phyloP scores from a whole-genome alignment of 53 echinoderm and acorn worm species.

The Antedon mediterranea region DNA sequence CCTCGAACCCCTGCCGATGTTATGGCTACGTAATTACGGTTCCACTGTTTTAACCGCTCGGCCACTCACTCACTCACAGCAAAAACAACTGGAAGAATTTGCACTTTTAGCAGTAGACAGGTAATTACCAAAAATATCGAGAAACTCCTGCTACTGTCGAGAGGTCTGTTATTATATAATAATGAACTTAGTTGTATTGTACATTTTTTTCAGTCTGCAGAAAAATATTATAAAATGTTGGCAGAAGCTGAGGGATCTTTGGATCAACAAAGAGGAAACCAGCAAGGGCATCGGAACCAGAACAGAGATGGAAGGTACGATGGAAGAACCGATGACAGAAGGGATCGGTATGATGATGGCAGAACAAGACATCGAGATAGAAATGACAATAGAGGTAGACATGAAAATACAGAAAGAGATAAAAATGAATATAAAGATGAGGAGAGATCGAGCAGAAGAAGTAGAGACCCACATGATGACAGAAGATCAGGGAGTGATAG shows the following conservation, averaged over 20 bases:
- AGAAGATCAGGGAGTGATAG: neutral
- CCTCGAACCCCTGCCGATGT: too few relatives aligned
- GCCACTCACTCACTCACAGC: too few relatives aligned
- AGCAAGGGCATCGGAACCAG: conserved; percentile 3
- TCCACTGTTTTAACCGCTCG: too few relatives aligned
- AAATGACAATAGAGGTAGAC: conserved; percentile 23
- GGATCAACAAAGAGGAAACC: neutral
- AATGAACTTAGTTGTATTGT: too few relatives aligned
- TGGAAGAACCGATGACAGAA: neutral
- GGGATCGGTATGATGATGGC: neutral
- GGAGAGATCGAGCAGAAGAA: conserved; percentile 16
- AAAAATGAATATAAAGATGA: conserved; percentile 23
- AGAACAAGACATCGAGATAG: neutral
- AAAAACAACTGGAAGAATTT: too few relatives aligned
- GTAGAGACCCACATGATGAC: conserved; percentile 7
- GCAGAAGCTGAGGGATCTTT: conserved; percentile 46
- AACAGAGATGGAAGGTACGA: conserved; percentile 14
- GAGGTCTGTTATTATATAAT: neutral
- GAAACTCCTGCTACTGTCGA: too few relatives aligned
- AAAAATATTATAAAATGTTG: conserved; percentile 54
- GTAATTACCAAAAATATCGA: too few relatives aligned
- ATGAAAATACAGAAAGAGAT: conserved; percentile 6
- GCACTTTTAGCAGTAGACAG: too few relatives aligned
- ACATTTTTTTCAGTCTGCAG: conserved; percentile 42
- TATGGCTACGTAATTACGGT: too few relatives aligned